Base-by-base conservation (phyloP, 2,888 invertebrate species). In the Synergus gifuensis region DNA sequence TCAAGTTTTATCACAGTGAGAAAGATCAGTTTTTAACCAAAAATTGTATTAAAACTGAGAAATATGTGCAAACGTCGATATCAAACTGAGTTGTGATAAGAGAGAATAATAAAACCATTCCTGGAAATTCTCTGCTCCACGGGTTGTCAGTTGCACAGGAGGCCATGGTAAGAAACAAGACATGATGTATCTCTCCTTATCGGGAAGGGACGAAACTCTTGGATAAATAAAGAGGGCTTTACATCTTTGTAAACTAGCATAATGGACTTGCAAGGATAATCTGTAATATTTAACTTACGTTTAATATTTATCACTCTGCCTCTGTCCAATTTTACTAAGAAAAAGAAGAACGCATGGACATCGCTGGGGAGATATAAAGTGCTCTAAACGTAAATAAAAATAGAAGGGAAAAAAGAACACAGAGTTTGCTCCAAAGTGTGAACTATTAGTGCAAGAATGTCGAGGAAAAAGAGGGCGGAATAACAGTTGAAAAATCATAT, bases 321-420 rank as follows among this genome's bases (percentile, higher is more conserved):
- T 22, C 22, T 18, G 22, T 22, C 4, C 22, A 60, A 9, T 4
- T 60, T 60, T 22, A 60, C 11, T 2, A 60, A 12, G 4, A 11
- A 18, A 60, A 54, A 60, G 11, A 11, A 8, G 4, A 18, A 18
- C 9, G 58, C 11, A 18, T 58, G n/a, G n/a, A 58, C 18, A 58
- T 58, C n/a, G 4, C 8, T 22, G 22, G 3, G 12, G 22, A 60
- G 60, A 12, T 12, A 11, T 60, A 60, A 60, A 11, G 4, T 22
- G 22, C 22, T 60, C 18, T 11, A 60, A 60, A 60, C 60, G 60
- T 60, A 22, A 60, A 60, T 60, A 60, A 60, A 18, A 60, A 49
- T 49, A 54, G 54, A 8, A n/a, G 54, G 12, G 11, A 60, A 60
- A 60, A 60, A 60, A 8, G 11, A 60, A 22, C 60, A 60, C 58